A percentile compares a stretch with the other conserved stretches of the same genome.
These are phyloP conservation scores for Drosophila fulvimacula DNA, from an alignment of 2,888 invertebrate species.

Conservation along the genomic window DNA sequence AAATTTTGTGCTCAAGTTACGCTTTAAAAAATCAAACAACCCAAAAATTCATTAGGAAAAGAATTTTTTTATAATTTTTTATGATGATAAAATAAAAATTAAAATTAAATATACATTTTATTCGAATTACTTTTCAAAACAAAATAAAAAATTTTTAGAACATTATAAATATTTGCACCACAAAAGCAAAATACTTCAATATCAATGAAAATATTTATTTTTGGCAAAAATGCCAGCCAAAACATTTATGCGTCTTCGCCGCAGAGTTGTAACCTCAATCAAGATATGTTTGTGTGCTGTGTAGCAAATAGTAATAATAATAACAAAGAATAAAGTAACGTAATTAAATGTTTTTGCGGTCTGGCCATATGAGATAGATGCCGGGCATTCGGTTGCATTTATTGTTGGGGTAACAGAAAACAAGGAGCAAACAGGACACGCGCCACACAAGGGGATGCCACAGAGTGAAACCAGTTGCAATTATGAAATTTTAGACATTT, in stretches of 20 bases:
- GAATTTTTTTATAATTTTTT: too few species aligned
- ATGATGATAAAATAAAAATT: too few species aligned
- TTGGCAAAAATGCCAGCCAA: background rate
- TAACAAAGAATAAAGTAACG: conserved; percentile 18
- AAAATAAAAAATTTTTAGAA: background rate
- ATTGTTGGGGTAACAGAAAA: conserved; percentile 13
- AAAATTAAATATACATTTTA: too few species aligned
- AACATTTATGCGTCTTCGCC: background rate
- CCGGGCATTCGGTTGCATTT: conserved; percentile 48
- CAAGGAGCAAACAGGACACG: conserved; percentile 35
- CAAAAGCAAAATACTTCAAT: background rate
- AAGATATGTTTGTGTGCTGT: conserved; percentile 15
- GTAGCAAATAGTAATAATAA: background rate
- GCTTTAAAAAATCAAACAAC: too few species aligned
- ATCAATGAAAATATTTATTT: background rate
- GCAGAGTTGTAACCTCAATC: conserved; percentile 10
- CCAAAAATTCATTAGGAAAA: too few species aligned
- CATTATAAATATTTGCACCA: background rate
- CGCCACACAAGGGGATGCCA: conserved; percentile 11
- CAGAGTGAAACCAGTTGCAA: conserved; percentile 62
- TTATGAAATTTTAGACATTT: conserved; percentile 80
- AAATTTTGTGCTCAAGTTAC: too few species aligned
- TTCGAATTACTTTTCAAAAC: too few species aligned
- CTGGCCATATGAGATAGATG: conserved; percentile 49
- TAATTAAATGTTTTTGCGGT: conserved; percentile 64